Evolutionary conservation across 1,140 invertebrate species (phyloP), one percentile per base, ranked within the genome.

Genomic region (Lysiphlebus fabarum): DNA sequence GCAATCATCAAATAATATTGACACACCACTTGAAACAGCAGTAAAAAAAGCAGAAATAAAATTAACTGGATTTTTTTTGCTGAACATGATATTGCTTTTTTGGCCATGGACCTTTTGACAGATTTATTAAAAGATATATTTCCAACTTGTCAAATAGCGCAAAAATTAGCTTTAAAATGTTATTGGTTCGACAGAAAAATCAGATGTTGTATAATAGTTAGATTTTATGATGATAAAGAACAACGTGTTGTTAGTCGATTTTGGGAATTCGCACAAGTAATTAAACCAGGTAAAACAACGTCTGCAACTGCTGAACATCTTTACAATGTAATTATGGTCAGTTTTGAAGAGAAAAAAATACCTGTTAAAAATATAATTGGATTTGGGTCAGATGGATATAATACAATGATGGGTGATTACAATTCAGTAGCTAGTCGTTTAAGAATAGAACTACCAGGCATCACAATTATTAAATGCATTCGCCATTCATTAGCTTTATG

Each of bases 381-480:
- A 8, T 77, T 74, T 58, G 71, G 50, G 41, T 68, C 68, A 7
- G 73, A 77, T 66, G 70, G 71, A 1, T 66, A 64, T 41, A 73
- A 66, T 59, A 60, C 58, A 5, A 76, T 73, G 73, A 69, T 75
- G 66, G 75, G 73, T 2, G 38, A 36, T 6, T 17, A 65, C 37
- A 73, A 76, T 58, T 75, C 72, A n/a, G 67, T 75, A 10, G 56
- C 65, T 10, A 63, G 12, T 38, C 26, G 71, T 34, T 48, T 57
- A 1, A 33, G 5, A 9, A n/a, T 3, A 33, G 8, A 44, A 9
- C 42, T 42, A 26, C 60, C 37, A 7, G 48, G 43, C 3, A 56
- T 57, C 0, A 14, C 11, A 12, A 53, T 53, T 12, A 7, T 62
- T 0, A 62, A 53, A 45, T 57, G 55, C 7, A 36, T 57, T 3